A percentile compares a stretch with the other conserved stretches of the same genome.
phyloP scores from a whole-genome alignment of 1,140 invertebrate genomes.

The Drosophila paulistorum region DNA sequence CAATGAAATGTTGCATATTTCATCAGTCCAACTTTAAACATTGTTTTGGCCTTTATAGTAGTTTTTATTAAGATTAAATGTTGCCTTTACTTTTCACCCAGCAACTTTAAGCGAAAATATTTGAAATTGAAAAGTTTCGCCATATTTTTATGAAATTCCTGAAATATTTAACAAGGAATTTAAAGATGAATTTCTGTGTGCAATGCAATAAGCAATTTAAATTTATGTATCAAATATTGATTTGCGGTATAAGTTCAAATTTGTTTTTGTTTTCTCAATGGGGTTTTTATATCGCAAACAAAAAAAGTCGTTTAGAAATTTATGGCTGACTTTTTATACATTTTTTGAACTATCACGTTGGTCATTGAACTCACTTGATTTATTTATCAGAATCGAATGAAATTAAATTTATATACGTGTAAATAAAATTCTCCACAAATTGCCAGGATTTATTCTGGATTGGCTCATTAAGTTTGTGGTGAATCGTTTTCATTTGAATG shows the following conservation, averaged over 20 bases:
- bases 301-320: neutral
- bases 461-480: neutral
- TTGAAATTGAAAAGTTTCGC: no score
- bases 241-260: neutral
- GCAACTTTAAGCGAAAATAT: no score
- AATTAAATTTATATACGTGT: neutral
- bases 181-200: neutral
- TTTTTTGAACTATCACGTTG: neutral
- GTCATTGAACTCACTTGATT: constrained; percentile 8
- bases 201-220: neutral
- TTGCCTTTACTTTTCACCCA: no score
- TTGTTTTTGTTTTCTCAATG: neutral
- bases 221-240: constrained; percentile 9
- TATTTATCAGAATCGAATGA: constrained; percentile 4
- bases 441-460: neutral
- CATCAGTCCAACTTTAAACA: no score
- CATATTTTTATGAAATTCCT: no score
- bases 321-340: neutral
- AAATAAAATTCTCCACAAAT: neutral
- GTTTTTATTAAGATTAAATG: no score
- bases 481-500: neutral
- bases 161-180: neutral
- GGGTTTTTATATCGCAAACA: neutral
- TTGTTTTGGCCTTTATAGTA: no score
- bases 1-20: no score